These are phyloP conservation scores for Pseudobourletiella spinata DNA, from an alignment of 1,140 invertebrate species.

Conservation along the genomic window DNA sequence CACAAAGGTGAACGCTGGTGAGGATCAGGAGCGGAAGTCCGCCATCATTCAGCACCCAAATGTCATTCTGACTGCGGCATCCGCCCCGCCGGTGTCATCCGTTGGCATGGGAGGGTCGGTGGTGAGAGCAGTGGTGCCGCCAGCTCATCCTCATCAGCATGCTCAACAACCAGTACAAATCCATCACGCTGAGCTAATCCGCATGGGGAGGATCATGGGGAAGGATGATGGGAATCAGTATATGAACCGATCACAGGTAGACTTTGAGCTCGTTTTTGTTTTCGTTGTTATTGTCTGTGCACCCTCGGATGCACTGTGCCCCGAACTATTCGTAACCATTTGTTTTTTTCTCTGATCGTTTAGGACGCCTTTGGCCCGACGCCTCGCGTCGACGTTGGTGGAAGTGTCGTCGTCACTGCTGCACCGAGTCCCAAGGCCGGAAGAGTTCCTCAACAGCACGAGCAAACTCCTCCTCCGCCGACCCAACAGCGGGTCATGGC, in stretches of 20 bases:
- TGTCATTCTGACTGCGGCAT: conserved; percentile 16
- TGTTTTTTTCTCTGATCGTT: too few species aligned
- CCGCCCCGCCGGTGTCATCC: background rate
- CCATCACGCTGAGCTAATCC: conserved; percentile 12
- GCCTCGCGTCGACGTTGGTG: conserved; percentile 27
- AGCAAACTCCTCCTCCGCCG: conserved; percentile 22
- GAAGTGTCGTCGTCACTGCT: conserved; percentile 15
- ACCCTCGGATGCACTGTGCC: too few species aligned
- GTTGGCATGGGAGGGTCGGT: background rate
- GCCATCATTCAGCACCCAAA: conserved; percentile 16
- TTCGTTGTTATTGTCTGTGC: too few species aligned
- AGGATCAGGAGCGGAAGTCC: conserved; percentile 19
- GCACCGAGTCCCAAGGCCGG: conserved; percentile 35
- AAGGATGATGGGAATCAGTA: conserved; percentile 15
- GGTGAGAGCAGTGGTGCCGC: conserved; percentile 11
- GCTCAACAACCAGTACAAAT: conserved; percentile 21
- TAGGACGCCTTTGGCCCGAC: conserved; percentile 18
- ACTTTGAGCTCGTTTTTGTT: too few species aligned
- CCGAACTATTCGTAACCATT: too few species aligned
- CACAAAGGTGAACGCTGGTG: conserved; percentile 28
- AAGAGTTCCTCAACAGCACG: conserved; percentile 26
- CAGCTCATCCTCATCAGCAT: conserved; percentile 15
- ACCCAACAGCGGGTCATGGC: conserved; percentile 21
- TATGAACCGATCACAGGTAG: background rate
- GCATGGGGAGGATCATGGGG: background rate